Evolutionary conservation across 2,888 invertebrate genomes (phyloP).

Genomic region (Pocota personata): DNA sequence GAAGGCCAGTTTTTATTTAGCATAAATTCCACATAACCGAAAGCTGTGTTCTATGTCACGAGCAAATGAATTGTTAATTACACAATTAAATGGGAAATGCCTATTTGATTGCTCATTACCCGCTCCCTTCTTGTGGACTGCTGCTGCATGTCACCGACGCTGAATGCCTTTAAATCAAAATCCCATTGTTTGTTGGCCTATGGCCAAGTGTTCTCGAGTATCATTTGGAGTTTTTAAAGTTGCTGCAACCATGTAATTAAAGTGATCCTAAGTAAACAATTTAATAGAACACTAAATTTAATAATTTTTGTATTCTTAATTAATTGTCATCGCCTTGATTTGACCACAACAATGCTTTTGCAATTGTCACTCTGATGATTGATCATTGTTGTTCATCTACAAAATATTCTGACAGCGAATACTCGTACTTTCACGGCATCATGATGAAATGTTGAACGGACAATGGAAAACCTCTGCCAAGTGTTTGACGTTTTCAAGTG

Average conservation of each 20-base stretch:
- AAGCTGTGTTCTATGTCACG: slow-evolving; percentile 71
- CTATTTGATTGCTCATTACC: slow-evolving; percentile 72
- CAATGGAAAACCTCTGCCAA: slow-evolving; percentile 42
- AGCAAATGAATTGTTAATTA: slow-evolving; percentile 74
- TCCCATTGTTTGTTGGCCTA: slow-evolving; percentile 65
- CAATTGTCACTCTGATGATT: slow-evolving; percentile 47
- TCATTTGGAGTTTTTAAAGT: slow-evolving; percentile 51
- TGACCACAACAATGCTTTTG: slow-evolving; percentile 55
- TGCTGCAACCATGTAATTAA: neutral
- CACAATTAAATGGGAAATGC: slow-evolving; percentile 73
- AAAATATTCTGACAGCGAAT: slow-evolving; percentile 19
- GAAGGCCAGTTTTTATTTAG: slow-evolving; percentile 47
- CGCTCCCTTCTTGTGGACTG: slow-evolving; percentile 26
- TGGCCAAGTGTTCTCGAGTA: slow-evolving; percentile 58
- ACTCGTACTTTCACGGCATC: slow-evolving; percentile 10
- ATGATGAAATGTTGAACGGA: slow-evolving; percentile 68
- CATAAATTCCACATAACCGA: slow-evolving; percentile 71
- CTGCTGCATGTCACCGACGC: slow-evolving; percentile 63
- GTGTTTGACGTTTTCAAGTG: slow-evolving; percentile 45
- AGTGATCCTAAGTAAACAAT: slow-evolving; percentile 2
- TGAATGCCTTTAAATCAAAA: slow-evolving; percentile 69
- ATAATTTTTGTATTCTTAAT: slow-evolving; percentile 48
- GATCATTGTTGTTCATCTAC: slow-evolving; percentile 60
- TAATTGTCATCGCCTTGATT: slow-evolving; percentile 71
- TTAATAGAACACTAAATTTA: slow-evolving; percentile 22